Conservation (phyloP, 2,113 vertebrate genomes). For the Callospermophilus lateralis region DNA sequence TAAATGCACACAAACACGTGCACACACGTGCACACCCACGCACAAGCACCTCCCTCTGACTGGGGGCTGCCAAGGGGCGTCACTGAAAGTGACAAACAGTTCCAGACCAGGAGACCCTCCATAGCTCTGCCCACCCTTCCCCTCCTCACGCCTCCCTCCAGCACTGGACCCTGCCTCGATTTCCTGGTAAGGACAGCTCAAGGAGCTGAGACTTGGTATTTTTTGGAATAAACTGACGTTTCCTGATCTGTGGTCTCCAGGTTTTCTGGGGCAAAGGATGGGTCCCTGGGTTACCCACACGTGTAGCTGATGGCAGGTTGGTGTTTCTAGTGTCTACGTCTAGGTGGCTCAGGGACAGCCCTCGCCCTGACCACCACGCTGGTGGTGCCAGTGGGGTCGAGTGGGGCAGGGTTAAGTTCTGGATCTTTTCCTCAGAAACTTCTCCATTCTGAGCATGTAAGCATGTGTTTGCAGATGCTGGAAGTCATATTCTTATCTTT, state of each 20-base stretch:
- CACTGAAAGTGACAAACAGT: background rate
- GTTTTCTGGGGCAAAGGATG: background rate
- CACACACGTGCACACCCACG: fast-evolving
- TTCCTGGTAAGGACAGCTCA: conserved; percentile 21
- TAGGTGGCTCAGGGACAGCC: background rate
- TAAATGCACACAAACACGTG: background rate
- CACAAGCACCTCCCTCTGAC: background rate
- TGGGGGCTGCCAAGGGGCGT: background rate
- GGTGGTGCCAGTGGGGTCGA: too few relatives aligned
- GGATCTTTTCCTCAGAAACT: background rate
- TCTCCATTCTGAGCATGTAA: background rate
- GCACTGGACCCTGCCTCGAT: background rate
- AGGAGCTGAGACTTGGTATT: conserved; percentile 64
- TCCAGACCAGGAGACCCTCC: background rate
- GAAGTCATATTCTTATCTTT: background rate
- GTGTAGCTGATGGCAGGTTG: fast-evolving
- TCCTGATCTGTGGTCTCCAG: conserved; percentile 61
- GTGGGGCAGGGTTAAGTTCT: background rate
- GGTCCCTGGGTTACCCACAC: background rate
- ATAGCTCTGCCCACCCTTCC: background rate
- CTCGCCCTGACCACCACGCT: background rate
- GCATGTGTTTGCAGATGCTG: background rate
- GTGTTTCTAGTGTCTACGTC: background rate
- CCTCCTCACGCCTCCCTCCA: background rate
- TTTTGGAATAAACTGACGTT: conserved; percentile 84